Evolutionary conservation across 2,888 invertebrate species (phyloP), one percentile per base, ranked within the genome.

Genomic region (Pycnomerus fuliginosus): DNA sequence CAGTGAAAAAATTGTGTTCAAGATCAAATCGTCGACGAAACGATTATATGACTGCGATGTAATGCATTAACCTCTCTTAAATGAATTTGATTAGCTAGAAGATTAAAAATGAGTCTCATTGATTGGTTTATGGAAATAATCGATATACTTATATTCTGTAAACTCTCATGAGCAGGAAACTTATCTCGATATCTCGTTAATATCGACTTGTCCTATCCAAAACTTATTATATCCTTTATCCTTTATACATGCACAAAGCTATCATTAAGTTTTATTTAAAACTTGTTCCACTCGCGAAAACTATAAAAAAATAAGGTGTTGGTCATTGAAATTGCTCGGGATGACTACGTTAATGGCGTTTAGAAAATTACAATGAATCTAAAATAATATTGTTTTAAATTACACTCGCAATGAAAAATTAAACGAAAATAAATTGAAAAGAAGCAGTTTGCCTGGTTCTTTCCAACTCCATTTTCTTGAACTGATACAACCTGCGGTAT

Each of bases 341-440:
- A 14, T 11, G 10, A 30, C 16, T 1, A 15, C n/a, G 20, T 27
- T 28, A 41, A 28, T 28, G 29, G 23, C 29, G 29, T 43, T 43
- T 36, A 36, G n/a, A 43, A 43, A 43, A 43, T 43, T 43, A 36
- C 30, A 11, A 30, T 8, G 23, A 35, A 34, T 39, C 39, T 35
- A 27, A 35, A 39, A 44, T 39, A 44, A 44, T 44, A 40, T 40
- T 41, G 33, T 46, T 46, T 35, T 41, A 25, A 41, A 46, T 41
- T 46, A 36, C 31, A 41, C 36, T 31, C 40, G 12, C 34, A 45
- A 45, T 40, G 39, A 45, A 32, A 40, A 46, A 34, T 44, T 34
- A 38, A 44, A 37, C 32, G n/a, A 40, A 45, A 41, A 41, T n/a
- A 32, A 46, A 46, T 46, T 46, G 40, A 34, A 46, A 32, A 36